phyloP scores from a whole-genome alignment of 2,797 vertebrate species.

The Micromesistius poutassou region DNA sequence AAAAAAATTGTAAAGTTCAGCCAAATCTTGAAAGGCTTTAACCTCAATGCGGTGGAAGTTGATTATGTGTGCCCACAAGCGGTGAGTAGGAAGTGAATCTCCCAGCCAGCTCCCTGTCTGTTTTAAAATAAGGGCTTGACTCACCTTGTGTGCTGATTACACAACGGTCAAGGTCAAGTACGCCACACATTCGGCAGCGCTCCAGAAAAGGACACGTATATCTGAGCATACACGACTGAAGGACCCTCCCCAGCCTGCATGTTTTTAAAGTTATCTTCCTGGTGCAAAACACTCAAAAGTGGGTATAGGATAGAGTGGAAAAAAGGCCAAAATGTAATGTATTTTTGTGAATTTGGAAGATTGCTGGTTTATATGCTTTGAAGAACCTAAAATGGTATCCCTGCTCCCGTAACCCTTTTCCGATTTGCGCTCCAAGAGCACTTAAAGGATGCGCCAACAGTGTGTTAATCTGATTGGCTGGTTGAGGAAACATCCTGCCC shows the following conservation, averaged over 20 bases:
- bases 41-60: conserved; percentile 72
- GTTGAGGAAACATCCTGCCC: background rate
- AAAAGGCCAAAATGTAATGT: conserved; percentile 5
- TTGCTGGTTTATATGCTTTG: background rate
- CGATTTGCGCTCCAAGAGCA: background rate
- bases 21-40: conserved; percentile 62
- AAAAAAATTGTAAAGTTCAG: conserved; percentile 65
- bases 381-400: background rate
- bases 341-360: conserved; percentile 9
- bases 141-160: conserved; percentile 69
- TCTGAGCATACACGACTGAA: conserved; percentile 56
- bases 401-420: background rate
- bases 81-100: conserved; percentile 63
- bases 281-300: conserved; percentile 34
- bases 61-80: conserved; percentile 72
- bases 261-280: conserved; percentile 59
- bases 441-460: background rate
- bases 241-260: conserved; percentile 21
- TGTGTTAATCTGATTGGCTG: background rate
- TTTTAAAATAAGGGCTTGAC: conserved; percentile 60
- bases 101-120: conserved; percentile 56
- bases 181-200: conserved; percentile 68
- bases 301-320: conserved; percentile 2
- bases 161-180: conserved; percentile 71
- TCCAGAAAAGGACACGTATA: conserved; percentile 74